Percentiles rank a stretch among this genome's conserved stretches.
These are phyloP conservation scores for Andrena camellia DNA, from an alignment of 2,888 invertebrate genomes.

Conservation along the genomic window DNA sequence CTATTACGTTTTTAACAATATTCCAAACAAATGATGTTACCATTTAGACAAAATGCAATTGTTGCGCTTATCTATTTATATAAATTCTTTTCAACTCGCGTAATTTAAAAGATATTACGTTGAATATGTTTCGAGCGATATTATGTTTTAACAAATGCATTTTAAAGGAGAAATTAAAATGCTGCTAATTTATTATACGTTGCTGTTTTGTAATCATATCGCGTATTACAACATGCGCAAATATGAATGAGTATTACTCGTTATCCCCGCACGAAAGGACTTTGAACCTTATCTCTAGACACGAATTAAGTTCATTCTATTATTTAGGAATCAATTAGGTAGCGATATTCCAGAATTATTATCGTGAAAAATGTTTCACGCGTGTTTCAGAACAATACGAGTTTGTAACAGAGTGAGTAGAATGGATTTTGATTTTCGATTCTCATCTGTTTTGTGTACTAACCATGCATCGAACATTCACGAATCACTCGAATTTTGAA, in stretches of 20 bases:
- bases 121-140: background rate
- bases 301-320: conserved; percentile 25
- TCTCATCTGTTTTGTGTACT: conserved; percentile 24
- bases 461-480: background rate
- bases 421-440: background rate
- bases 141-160: conserved; percentile 1
- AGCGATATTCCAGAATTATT: background rate
- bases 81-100: background rate
- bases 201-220: background rate
- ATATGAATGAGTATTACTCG: background rate
- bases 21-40: no score
- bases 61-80: background rate
- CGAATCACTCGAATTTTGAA: background rate
- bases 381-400: conserved; percentile 47
- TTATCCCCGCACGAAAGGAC: conserved; percentile 30
- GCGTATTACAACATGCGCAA: background rate
- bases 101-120: background rate
- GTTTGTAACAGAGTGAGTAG: conserved; percentile 56
- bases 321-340: background rate
- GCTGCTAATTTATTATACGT: no score
- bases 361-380: conserved; percentile 55
- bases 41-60: no score
- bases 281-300: conserved; percentile 56
- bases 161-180: background rate
- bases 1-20: no score